These are phyloP conservation scores for Pentalonia nigronervosa DNA, from an alignment of 1,140 invertebrate genomes.

Conservation along the genomic window DNA sequence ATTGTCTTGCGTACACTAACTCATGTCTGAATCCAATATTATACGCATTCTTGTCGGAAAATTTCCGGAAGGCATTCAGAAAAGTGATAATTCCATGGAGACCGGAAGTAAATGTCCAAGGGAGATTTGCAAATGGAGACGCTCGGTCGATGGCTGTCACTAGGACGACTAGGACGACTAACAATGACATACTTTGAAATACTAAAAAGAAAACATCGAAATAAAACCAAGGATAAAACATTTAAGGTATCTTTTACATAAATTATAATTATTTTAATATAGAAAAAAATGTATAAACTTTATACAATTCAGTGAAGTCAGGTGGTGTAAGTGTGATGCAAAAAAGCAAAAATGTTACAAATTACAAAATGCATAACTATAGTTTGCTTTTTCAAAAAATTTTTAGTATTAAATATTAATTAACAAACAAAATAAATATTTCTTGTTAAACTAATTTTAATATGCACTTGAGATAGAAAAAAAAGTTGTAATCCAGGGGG, in stretches of 20 bases:
- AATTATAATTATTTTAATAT: neutral
- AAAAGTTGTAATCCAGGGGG: too few relatives aligned
- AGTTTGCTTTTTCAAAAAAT: neutral
- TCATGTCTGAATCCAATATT: conserved; percentile 94
- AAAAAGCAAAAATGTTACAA: neutral
- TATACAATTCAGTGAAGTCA: neutral
- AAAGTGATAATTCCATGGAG: conserved; percentile 70
- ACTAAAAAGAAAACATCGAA: neutral
- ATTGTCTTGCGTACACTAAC: conserved; percentile 94
- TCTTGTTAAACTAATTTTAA: neutral
- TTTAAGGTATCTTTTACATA: neutral
- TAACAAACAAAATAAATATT: neutral
- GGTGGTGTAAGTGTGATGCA: neutral
- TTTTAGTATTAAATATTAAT: neutral
- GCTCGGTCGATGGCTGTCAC: conserved; percentile 61
- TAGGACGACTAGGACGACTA: conserved; percentile 60
- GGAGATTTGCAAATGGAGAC: conserved; percentile 61
- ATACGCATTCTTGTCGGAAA: conserved; percentile 90
- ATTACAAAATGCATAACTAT: neutral
- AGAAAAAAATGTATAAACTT: neutral
- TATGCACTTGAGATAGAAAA: too few relatives aligned
- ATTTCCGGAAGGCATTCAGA: conserved; percentile 84
- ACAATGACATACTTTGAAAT: conserved; percentile 61
- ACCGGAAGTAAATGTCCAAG: conserved; percentile 62
- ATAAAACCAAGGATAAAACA: neutral